Conservation (phyloP, 2,797 vertebrate species). For the Dallia pectoralis region DNA sequence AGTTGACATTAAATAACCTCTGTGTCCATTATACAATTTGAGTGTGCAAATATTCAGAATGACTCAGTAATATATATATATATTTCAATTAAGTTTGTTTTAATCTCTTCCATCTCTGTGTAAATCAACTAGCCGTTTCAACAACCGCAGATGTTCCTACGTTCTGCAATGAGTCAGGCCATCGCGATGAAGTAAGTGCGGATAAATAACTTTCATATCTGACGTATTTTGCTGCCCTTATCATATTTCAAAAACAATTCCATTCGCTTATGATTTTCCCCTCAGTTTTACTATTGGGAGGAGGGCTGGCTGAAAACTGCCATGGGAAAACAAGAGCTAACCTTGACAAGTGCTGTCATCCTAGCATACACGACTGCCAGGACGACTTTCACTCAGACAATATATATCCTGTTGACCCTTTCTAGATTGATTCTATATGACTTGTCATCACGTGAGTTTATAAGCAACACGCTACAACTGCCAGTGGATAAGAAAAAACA, state of each 20-base stretch:
- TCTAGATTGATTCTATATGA: background rate
- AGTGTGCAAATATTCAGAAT: constrained; percentile 5
- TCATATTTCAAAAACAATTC: background rate
- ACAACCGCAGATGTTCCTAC: constrained; percentile 25
- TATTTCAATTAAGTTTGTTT: background rate
- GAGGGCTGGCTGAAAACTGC: background rate
- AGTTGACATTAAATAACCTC: background rate
- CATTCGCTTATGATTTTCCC: background rate
- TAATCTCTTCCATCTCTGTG: background rate
- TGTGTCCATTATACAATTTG: constrained; percentile 1
- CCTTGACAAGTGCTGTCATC: background rate
- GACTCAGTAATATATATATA: too few relatives aligned
- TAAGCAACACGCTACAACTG: background rate
- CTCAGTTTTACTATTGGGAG: background rate
- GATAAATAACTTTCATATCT: constrained; percentile 7
- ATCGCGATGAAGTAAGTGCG: background rate
- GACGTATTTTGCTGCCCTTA: background rate
- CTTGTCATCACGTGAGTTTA: background rate
- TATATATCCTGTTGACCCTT: constrained; percentile 7
- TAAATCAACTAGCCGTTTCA: constrained; percentile 25
- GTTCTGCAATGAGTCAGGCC: background rate
- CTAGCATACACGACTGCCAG: background rate
- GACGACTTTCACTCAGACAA: constrained; percentile 12
- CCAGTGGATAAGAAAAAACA: background rate
- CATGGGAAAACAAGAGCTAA: background rate